These are phyloP conservation scores for Megathymus violae DNA, from an alignment of 1,140 invertebrate species.

Conservation along the genomic window DNA sequence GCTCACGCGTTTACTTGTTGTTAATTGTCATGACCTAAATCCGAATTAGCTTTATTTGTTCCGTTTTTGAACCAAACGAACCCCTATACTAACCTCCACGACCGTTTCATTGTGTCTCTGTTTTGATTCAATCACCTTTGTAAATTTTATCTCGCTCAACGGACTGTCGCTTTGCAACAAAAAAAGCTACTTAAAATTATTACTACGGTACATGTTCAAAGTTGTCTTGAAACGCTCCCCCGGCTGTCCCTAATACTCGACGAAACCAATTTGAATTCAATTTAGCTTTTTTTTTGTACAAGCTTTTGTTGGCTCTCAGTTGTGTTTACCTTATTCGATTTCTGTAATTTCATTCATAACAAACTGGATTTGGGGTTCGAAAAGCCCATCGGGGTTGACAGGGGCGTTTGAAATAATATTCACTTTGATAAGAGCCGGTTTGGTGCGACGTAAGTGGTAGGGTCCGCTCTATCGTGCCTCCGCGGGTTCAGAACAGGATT, in stretches of 20 bases:
- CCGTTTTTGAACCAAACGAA: conserved; percentile 18
- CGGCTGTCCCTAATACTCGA: conserved; percentile 79
- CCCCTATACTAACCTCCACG: conserved; percentile 13
- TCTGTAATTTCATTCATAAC: conserved; percentile 84
- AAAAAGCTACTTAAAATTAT: conserved; percentile 76
- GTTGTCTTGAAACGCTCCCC: conserved; percentile 73
- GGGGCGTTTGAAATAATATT: conserved; percentile 83
- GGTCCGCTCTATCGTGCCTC: conserved; percentile 57
- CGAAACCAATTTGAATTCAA: conserved; percentile 84
- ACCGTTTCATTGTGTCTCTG: conserved; percentile 40
- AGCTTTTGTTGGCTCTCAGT: conserved; percentile 82
- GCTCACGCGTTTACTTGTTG: not conserved
- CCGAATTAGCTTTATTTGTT: conserved; percentile 18
- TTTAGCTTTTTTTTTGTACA: conserved; percentile 81
- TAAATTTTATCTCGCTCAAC: conserved; percentile 54
- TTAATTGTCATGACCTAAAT: not conserved
- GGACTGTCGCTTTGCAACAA: conserved; percentile 65
- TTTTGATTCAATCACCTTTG: conserved; percentile 64
- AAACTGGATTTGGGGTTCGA: conserved; percentile 81
- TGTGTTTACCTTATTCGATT: conserved; percentile 84
- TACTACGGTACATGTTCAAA: conserved; percentile 59
- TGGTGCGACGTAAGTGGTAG: conserved; percentile 67
- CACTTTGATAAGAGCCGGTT: conserved; percentile 82
- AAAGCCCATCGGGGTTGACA: conserved; percentile 79
- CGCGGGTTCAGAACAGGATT: conserved; percentile 68